Base-by-base conservation (phyloP, 2,113 vertebrate species). In the Aleadryas rufinucha region DNA sequence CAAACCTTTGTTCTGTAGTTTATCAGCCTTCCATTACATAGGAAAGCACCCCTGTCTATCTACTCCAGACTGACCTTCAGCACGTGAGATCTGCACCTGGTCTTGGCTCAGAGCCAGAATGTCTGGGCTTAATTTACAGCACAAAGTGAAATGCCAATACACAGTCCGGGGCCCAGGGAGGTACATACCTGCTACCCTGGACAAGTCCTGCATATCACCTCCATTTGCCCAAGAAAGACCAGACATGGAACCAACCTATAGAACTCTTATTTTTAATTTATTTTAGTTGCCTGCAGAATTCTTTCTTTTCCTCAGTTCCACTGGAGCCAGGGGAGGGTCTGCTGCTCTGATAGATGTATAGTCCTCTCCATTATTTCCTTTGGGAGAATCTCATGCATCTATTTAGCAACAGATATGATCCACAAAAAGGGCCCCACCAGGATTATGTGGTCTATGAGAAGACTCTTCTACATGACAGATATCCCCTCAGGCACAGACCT, bases 41-140 rank as follows among this genome's bases (percentile, higher is more conserved):
- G 66, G 35, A 70, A 52, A 35, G 17, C 6, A 66, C 9, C 3
- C 9, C 10, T 2, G 10, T 41, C 41, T 81, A 12, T 16, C 33
- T 35, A 27, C 24, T 28, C 0, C 1, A 57, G 21, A 50, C 27
- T n/a, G 42, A 61, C 31, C 31, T 82, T 30, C 28, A 44, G 47
- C 26, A 59, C 0, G 0, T 2, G 9, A 64, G 44, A 63, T 19
- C 41, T 53, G 37, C 6, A n/a, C 31, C 26, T 31, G 27, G 4
- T n/a, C 49, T 52, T 37, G 16, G 31, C 44, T 44, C 64, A 87
- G 64, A 74, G 72, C 10, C 45, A 60, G 31, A 69, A 39, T 33
- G 8, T 13, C 18, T 2, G 8, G 23, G 21, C 23, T 35, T 19
- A 33, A 83, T 53, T 63, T 21, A 56, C 8, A 76, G 26, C 19